Conservation (phyloP, 2,113 vertebrate species). For the Anarrhichthys ocellatus region DNA sequence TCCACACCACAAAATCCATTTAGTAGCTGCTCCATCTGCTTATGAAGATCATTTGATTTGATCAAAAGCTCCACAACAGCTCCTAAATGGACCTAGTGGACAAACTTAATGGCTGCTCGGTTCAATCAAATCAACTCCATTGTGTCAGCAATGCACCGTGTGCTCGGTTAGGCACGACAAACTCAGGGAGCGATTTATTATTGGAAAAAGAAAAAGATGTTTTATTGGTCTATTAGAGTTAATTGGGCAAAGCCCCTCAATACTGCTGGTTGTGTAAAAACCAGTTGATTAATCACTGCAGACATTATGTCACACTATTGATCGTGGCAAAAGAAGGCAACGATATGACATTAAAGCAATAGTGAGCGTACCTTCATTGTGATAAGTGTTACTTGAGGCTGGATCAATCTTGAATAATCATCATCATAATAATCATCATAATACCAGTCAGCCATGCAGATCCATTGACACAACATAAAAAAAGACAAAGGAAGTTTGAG, state of each 20-base stretch:
- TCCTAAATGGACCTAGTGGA: background rate
- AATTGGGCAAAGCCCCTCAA: conserved; percentile 21
- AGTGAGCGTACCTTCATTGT: conserved; percentile 3
- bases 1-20: background rate
- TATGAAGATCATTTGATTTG: background rate
- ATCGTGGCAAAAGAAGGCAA: conserved; percentile 18
- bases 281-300: conserved; percentile 33
- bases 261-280: conserved; percentile 39
- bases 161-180: conserved; percentile 37
- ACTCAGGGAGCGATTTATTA: conserved; percentile 21
- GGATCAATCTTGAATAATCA: conserved; percentile 13
- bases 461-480: conserved; percentile 1
- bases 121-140: background rate
- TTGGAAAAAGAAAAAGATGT: conserved; percentile 9
- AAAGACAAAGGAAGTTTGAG: conserved; percentile 8
- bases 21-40: background rate
- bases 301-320: conserved; percentile 35
- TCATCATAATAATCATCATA: background rate
- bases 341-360: conserved; percentile 35
- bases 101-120: no score
- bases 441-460: conserved; percentile 3
- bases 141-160: conserved; percentile 23
- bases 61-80: background rate
- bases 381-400: conserved; percentile 10
- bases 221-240: conserved; percentile 2